Evolutionary conservation across 2,888 invertebrate species (phyloP).

Genomic region (Galerucella calmariensis): DNA sequence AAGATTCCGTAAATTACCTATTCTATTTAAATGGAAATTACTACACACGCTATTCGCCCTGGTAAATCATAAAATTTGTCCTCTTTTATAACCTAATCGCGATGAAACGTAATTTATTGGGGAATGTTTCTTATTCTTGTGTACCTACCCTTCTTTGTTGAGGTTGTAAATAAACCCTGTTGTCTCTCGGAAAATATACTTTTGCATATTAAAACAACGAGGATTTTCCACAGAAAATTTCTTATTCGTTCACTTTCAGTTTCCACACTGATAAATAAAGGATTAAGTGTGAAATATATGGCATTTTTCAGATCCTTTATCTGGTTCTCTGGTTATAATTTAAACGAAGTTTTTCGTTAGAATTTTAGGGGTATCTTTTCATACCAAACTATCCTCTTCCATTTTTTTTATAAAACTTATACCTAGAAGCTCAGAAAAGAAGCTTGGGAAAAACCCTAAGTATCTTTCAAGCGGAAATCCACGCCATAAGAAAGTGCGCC

Average conservation of each 20-base stretch:
- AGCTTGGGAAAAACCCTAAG: too few species aligned
- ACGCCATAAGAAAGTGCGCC: too few species aligned
- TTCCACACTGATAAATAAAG: constrained; percentile 32
- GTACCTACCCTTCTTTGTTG: constrained; percentile 28
- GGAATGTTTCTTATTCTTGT: constrained; percentile 32
- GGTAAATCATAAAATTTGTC: constrained; percentile 35
- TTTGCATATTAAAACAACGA: constrained; percentile 34
- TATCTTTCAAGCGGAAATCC: too few species aligned
- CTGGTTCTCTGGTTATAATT: neutral
- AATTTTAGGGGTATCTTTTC: neutral
- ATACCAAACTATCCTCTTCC: too few species aligned
- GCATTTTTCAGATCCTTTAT: neutral
- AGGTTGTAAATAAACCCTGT: constrained; percentile 33
- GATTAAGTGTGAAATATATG: constrained; percentile 30
- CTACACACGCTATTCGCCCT: constrained; percentile 15
- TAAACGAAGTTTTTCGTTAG: neutral
- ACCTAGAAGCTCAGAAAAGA: too few species aligned
- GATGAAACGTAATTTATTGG: constrained; percentile 35
- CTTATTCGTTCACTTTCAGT: constrained; percentile 30
- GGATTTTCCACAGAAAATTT: constrained; percentile 28
- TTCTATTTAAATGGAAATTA: constrained; percentile 36
- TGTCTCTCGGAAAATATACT: constrained; percentile 34
- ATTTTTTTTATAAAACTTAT: too few species aligned
- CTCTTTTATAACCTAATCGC: constrained; percentile 36
- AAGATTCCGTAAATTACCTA: constrained; percentile 13